Percentiles rank a stretch among this genome's conserved stretches.
These are phyloP conservation scores for Fukomys damarensis DNA, from an alignment of 2,113 vertebrate genomes.

Conservation along the genomic window DNA sequence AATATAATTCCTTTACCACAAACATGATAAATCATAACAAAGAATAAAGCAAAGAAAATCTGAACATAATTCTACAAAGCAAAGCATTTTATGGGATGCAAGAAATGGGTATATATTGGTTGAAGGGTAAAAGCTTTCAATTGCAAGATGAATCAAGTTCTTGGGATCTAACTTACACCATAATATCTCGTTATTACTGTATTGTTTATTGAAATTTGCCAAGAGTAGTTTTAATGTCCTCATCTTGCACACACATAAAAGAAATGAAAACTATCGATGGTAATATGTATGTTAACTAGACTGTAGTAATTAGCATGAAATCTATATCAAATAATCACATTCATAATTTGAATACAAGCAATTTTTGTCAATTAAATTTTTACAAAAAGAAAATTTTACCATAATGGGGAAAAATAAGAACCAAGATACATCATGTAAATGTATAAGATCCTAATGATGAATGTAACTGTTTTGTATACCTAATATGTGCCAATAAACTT, in stretches of 20 bases:
- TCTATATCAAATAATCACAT: neutral
- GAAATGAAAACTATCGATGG: neutral
- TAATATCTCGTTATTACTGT: neutral
- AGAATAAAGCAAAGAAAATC: neutral
- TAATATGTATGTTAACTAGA: neutral
- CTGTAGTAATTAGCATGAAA: neutral
- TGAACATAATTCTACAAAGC: neutral
- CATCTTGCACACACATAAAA: neutral
- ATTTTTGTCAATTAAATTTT: neutral
- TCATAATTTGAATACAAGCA: neutral
- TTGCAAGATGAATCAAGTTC: neutral
- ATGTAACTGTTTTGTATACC: no score
- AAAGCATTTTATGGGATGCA: neutral
- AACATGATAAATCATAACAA: neutral
- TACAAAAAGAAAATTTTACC: neutral
- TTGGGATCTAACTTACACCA: neutral
- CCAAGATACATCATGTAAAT: no score
- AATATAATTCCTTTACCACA: neutral
- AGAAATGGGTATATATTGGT: neutral
- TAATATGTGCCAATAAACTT: no score
- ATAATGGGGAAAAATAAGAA: no score
- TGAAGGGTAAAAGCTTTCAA: neutral
- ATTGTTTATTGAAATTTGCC: neutral
- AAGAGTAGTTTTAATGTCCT: neutral
- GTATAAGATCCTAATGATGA: no score